Conservation (phyloP, 2,113 vertebrate species). For the Apistogramma diplotaenia region DNA sequence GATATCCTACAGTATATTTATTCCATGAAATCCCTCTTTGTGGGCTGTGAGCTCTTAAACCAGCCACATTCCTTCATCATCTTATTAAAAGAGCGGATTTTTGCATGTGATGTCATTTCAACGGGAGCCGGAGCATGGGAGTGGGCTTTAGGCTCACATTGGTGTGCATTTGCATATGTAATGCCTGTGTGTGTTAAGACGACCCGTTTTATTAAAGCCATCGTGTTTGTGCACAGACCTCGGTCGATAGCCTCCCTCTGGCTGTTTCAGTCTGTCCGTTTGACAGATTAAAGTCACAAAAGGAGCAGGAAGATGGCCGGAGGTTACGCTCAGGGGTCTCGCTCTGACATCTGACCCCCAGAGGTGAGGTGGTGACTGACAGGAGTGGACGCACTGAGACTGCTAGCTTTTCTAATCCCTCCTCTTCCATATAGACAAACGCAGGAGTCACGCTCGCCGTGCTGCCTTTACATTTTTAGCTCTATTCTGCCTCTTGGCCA, state of each 20-base stretch:
- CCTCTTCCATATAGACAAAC: not conserved
- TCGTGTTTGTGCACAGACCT: not conserved
- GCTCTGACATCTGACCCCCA: constrained; percentile 7
- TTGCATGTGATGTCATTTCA: not conserved
- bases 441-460: not conserved
- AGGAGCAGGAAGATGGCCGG: not conserved
- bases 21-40: not conserved
- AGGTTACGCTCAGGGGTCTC: not conserved
- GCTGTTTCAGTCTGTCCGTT: not conserved
- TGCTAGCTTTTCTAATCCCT: not conserved
- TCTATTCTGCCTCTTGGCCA: not conserved
- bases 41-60: not conserved
- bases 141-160: constrained; percentile 12
- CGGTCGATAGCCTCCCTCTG: not conserved
- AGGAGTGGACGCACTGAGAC: not conserved
- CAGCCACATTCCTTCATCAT: not conserved
- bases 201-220: not conserved
- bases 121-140: not conserved
- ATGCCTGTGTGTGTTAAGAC: not conserved
- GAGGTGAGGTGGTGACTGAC: not conserved
- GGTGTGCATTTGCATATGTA: constrained; percentile 36
- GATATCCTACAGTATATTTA: not conserved
- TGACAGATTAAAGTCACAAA: not conserved
- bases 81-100: not conserved
- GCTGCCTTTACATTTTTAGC: not conserved